phyloP scores from a whole-genome alignment of 1,140 invertebrate genomes.

The Macrobrachium rosenbergii region DNA sequence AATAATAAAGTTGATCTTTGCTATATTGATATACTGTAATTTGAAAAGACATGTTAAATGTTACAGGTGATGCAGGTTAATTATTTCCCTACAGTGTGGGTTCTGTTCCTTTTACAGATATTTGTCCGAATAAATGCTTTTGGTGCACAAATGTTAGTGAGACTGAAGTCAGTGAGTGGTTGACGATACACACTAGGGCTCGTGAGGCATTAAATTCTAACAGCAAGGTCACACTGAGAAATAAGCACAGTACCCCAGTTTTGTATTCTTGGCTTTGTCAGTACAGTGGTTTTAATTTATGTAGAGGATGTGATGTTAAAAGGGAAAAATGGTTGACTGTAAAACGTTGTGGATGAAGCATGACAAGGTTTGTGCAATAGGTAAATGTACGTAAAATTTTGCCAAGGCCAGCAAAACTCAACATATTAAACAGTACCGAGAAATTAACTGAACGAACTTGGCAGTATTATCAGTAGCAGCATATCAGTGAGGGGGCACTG shows the following conservation, averaged over 20 bases:
- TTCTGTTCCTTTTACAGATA: constrained; percentile 51
- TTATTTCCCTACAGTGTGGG: constrained; percentile 47
- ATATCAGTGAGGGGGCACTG: constrained; percentile 62
- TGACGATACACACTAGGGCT: constrained; percentile 49
- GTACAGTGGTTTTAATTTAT: neutral
- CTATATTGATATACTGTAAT: constrained; percentile 49
- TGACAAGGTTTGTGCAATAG: constrained; percentile 51
- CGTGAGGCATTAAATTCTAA: constrained; percentile 40
- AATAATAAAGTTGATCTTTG: constrained; percentile 61
- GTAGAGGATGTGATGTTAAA: no score
- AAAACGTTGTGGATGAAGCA: neutral
- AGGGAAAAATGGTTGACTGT: no score
- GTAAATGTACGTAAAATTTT: constrained; percentile 43
- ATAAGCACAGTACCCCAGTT: neutral
- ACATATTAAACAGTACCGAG: constrained; percentile 12
- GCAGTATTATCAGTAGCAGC: constrained; percentile 62
- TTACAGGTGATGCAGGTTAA: constrained; percentile 51
- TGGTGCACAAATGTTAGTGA: constrained; percentile 62
- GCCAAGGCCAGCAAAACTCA: constrained; percentile 40
- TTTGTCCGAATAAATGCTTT: constrained; percentile 51
- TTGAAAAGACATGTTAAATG: constrained; percentile 56
- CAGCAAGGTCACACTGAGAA: constrained; percentile 52
- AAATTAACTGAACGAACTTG: constrained; percentile 40
- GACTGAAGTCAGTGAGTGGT: constrained; percentile 55
- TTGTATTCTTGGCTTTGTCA: neutral